phyloP scores from a whole-genome alignment of 2,113 vertebrate genomes.

The Hippocampus mohnikei region DNA sequence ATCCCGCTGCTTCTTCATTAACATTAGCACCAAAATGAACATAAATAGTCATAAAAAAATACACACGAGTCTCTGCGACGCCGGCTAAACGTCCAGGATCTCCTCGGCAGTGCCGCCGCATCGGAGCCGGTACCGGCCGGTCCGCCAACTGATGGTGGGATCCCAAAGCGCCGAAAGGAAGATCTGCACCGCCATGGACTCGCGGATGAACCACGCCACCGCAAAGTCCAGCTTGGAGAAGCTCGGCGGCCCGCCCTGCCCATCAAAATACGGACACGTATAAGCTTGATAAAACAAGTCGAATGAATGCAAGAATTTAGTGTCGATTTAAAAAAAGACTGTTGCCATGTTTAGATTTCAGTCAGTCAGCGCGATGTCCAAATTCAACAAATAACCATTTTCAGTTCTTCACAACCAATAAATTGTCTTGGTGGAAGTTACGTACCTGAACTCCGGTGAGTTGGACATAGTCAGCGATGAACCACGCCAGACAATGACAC shows the following conservation, averaged over 20 bases:
- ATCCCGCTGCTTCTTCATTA: conserved; percentile 33
- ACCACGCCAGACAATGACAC: conserved; percentile 98
- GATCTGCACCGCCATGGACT: conserved; percentile 98
- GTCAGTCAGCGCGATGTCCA: too few species aligned
- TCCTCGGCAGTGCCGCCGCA: conserved; percentile 97
- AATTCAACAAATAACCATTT: too few species aligned
- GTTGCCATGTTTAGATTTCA: too few species aligned
- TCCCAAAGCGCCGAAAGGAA: conserved; percentile 98
- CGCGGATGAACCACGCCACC: conserved; percentile 97
- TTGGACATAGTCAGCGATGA: conserved; percentile 95
- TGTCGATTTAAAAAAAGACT: too few species aligned
- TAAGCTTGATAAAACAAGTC: too few species aligned
- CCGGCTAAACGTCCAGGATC: conserved; percentile 86
- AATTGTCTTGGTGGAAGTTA: too few species aligned
- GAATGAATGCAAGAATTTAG: too few species aligned
- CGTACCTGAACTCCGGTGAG: conserved; percentile 90
- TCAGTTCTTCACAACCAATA: neutral
- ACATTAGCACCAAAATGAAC: conserved; percentile 60
- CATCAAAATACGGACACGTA: neutral
- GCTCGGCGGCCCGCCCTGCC: conserved; percentile 73
- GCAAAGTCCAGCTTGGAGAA: conserved; percentile 99
- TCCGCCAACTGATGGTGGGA: conserved; percentile 97
- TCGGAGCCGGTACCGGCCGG: conserved; percentile 90
- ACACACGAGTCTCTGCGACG: neutral
- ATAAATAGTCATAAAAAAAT: conserved; percentile 54